These are phyloP conservation scores for Oncorhynchus gorbuscha DNA, from an alignment of 2,113 vertebrate genomes.

Conservation along the genomic window DNA sequence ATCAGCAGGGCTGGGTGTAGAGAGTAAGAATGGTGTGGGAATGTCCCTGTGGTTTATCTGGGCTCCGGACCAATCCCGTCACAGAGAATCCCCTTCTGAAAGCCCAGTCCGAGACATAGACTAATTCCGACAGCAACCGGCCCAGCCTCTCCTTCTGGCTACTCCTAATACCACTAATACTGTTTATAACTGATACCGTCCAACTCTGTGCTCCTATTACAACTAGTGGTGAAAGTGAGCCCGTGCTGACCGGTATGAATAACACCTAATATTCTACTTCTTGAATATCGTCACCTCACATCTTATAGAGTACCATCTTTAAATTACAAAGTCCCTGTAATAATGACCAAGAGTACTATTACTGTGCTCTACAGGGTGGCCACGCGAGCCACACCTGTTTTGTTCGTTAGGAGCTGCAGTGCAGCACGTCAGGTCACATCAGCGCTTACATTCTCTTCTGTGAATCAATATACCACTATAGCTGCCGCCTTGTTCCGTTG, in stretches of 20 bases:
- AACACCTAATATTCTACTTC: too few species aligned
- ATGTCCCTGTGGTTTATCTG: constrained; percentile 31
- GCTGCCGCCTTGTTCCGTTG: constrained; percentile 61
- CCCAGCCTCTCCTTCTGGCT: constrained; percentile 22
- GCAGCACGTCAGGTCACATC: constrained; percentile 46
- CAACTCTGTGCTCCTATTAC: too few species aligned
- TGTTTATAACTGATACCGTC: background rate
- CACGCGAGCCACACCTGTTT: constrained; percentile 53
- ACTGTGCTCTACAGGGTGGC: too few species aligned
- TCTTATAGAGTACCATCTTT: too few species aligned
- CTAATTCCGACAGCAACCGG: constrained; percentile 20
- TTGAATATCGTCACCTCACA: too few species aligned
- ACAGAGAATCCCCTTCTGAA: constrained; percentile 33
- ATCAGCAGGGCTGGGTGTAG: constrained; percentile 19
- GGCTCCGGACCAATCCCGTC: constrained; percentile 41
- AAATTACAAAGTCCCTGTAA: too few species aligned
- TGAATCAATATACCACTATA: constrained; percentile 70
- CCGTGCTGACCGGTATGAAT: too few species aligned
- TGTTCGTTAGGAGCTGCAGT: constrained; percentile 27
- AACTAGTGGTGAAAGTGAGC: too few species aligned
- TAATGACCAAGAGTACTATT: too few species aligned
- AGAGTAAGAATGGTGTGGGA: constrained; percentile 15
- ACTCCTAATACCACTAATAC: constrained; percentile 19
- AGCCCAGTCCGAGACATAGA: constrained; percentile 11
- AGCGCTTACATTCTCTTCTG: constrained; percentile 50